Conservation (phyloP, 92 coral and sea anemone genomes). For the Nematostella vectensis region DNA sequence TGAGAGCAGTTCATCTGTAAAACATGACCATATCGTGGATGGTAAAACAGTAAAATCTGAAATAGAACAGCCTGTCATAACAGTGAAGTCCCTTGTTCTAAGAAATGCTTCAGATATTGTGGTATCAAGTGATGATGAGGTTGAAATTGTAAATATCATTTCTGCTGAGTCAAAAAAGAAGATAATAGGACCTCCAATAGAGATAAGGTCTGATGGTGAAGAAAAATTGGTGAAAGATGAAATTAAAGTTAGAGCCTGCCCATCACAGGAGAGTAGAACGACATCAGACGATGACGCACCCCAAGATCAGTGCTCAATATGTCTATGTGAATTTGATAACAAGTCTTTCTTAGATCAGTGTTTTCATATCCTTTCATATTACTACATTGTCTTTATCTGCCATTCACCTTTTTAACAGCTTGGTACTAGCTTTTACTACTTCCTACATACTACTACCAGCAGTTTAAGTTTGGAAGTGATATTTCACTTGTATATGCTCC, state of each 20-base stretch:
- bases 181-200: no score
- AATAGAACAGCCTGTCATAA: no score
- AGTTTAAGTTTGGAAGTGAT: no score
- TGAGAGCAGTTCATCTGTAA: no score
- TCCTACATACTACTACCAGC: no score
- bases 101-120: no score
- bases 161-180: neutral
- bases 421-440: conserved; percentile 94
- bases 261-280: neutral
- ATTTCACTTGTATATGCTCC: no score
- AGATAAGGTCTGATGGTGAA: no score
- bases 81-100: no score
- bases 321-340: conserved; percentile 85
- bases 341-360: conserved; percentile 92
- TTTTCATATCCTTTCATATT: conserved; percentile 86
- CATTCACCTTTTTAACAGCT: conserved; percentile 44
- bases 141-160: conserved; percentile 21
- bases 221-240: neutral
- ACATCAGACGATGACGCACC: conserved; percentile 27
- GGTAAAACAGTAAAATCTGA: neutral
- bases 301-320: conserved; percentile 78
- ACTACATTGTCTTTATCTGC: neutral
- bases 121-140: conserved; percentile 44
- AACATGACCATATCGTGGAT: no score
- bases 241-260: no score